Evolutionary conservation across 2,113 vertebrate genomes (phyloP).

Genomic region (Gymnorhina tibicen): DNA sequence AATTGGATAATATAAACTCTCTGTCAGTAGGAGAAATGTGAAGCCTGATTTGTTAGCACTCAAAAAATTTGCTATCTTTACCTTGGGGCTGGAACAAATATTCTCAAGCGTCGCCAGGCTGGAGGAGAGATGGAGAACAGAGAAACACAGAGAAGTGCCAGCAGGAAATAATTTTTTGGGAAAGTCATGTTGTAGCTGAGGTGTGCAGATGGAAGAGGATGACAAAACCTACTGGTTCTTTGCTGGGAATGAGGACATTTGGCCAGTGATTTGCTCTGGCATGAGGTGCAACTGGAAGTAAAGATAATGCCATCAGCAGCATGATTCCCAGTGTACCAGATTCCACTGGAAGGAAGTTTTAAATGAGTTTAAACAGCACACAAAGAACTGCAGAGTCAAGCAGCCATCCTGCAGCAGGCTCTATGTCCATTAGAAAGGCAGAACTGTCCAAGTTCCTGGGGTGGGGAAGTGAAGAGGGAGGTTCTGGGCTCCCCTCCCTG

Average conservation of each 20-base stretch:
- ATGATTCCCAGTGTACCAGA: neutral
- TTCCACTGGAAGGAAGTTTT: neutral
- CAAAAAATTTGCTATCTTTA: neutral
- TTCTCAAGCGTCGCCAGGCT: neutral
- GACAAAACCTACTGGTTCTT: neutral
- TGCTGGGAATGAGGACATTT: neutral
- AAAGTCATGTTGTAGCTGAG: neutral
- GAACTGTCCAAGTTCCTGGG: neutral
- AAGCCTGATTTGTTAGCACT: neutral
- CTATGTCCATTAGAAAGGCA: neutral
- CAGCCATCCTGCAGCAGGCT: neutral
- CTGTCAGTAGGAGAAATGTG: neutral
- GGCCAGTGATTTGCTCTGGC: neutral
- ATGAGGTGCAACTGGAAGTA: neutral
- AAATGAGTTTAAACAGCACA: neutral
- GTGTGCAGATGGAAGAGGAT: neutral
- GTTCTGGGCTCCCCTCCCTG: neutral
- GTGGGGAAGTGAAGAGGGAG: neutral
- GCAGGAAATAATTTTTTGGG: neutral
- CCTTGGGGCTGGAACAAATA: neutral
- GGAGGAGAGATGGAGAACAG: neutral
- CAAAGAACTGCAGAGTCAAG: neutral
- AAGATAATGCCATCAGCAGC: neutral
- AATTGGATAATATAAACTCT: neutral
- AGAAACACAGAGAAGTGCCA: neutral